Conservation (phyloP, 2,797 vertebrate genomes). For the Merluccius polli region DNA sequence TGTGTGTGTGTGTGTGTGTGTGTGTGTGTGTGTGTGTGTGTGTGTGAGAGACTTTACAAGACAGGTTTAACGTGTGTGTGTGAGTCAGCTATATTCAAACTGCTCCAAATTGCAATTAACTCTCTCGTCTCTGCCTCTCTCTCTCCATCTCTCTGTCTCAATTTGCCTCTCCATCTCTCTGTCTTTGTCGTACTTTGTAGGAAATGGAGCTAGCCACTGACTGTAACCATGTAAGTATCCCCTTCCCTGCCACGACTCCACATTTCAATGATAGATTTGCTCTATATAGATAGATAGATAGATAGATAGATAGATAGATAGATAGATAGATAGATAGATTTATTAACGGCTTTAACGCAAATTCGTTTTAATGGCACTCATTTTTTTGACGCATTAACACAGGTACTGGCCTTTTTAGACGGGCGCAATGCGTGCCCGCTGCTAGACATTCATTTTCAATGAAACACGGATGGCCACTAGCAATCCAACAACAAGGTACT, state of each 20-base stretch:
- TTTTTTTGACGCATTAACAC: too few relatives aligned
- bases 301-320: background rate
- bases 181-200: slow-evolving; percentile 64
- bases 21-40: too few relatives aligned
- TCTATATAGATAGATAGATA: background rate
- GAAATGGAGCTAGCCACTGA: slow-evolving; percentile 86
- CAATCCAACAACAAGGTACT: too few relatives aligned
- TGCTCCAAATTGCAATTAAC: background rate
- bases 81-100: background rate
- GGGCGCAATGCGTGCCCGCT: too few relatives aligned
- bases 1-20: too few relatives aligned
- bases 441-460: too few relatives aligned
- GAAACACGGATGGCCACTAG: too few relatives aligned
- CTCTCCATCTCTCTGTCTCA: background rate
- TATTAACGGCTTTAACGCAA: too few relatives aligned
- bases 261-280: background rate
- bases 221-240: slow-evolving; percentile 89
- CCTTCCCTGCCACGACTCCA: background rate
- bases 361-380: too few relatives aligned
- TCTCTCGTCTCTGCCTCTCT: background rate
- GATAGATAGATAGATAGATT: background rate
- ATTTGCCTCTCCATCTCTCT: background rate
- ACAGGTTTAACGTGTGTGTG: too few relatives aligned
- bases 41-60: too few relatives aligned
- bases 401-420: too few relatives aligned